phyloP scores from a whole-genome alignment of 2,113 vertebrate genomes.

The Oncorhynchus clarkii region DNA sequence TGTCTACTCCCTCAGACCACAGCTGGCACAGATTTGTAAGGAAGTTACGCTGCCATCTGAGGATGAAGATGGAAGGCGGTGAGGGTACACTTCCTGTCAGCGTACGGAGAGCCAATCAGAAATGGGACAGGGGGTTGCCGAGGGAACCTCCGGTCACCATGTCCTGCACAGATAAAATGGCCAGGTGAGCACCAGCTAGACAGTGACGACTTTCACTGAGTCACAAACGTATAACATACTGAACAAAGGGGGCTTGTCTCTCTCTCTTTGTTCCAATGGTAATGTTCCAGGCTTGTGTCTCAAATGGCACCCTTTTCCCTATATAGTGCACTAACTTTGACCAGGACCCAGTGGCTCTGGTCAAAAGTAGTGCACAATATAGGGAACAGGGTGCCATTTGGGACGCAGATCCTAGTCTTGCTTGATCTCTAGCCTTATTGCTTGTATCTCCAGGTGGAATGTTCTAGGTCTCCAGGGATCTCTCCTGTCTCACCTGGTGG shows the following conservation, averaged over 20 bases:
- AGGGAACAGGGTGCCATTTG: too few species aligned
- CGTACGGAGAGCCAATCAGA: constrained; percentile 78
- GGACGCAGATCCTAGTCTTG: too few species aligned
- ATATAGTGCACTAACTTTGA: too few species aligned
- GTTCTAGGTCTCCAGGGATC: constrained; percentile 93
- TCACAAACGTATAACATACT: background rate
- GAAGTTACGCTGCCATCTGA: constrained; percentile 89
- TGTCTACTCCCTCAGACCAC: constrained; percentile 71
- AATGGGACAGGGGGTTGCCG: constrained; percentile 91
- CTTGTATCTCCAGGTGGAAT: constrained; percentile 82
- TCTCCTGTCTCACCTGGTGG: constrained; percentile 90
- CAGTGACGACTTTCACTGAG: background rate
- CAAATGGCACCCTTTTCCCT: too few species aligned
- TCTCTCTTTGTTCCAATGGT: too few species aligned
- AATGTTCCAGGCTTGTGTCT: too few species aligned
- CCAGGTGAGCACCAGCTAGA: constrained; percentile 74
- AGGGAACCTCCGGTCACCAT: constrained; percentile 96
- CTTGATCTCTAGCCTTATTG: background rate
- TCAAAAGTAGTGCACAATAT: too few species aligned
- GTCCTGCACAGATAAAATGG: constrained; percentile 98
- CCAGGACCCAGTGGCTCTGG: too few species aligned
- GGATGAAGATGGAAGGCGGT: constrained; percentile 95
- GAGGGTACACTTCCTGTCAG: constrained; percentile 92
- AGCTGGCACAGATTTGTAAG: constrained; percentile 86
- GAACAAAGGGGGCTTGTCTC: background rate